Conservation (phyloP, 2,113 vertebrate genomes). For the Gymnarchus niloticus region DNA sequence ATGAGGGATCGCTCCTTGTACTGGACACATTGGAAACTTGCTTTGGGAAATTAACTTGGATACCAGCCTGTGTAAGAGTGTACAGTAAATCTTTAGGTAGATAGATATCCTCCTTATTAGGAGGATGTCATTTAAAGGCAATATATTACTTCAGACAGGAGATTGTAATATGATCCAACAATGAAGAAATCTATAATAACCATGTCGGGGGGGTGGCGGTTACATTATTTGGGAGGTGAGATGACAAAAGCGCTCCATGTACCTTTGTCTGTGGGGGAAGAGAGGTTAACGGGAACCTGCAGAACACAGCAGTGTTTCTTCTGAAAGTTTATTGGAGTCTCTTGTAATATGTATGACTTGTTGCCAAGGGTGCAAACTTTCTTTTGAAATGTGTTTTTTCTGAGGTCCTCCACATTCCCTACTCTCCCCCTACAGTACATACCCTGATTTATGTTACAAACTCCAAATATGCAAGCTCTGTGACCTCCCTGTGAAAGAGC, state of each 20-base stretch:
- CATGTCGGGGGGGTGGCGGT: background rate
- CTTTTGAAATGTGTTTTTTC: background rate
- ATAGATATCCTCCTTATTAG: background rate
- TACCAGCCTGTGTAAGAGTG: background rate
- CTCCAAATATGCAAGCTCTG: conserved; percentile 18
- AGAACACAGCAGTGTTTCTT: conserved; percentile 15
- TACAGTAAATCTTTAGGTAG: background rate
- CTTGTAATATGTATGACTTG: conserved; percentile 11
- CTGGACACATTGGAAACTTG: background rate
- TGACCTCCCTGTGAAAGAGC: conserved; percentile 1
- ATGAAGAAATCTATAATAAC: conserved; percentile 14
- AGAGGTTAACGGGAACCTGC: background rate
- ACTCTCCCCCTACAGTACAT: background rate
- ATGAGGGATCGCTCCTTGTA: background rate
- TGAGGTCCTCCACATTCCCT: background rate
- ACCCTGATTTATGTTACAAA: background rate
- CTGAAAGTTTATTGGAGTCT: conserved; percentile 12
- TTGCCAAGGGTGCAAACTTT: background rate
- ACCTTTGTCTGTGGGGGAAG: background rate
- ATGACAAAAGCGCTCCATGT: background rate
- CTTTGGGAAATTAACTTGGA: background rate
- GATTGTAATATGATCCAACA: conserved; percentile 6
- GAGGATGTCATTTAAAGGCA: conserved; percentile 9
- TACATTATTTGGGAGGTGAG: background rate
- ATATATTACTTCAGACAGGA: conserved; percentile 17